Evolutionary conservation across 2,888 invertebrate species (phyloP).

Genomic region (Sarcophaga rosellei): DNA sequence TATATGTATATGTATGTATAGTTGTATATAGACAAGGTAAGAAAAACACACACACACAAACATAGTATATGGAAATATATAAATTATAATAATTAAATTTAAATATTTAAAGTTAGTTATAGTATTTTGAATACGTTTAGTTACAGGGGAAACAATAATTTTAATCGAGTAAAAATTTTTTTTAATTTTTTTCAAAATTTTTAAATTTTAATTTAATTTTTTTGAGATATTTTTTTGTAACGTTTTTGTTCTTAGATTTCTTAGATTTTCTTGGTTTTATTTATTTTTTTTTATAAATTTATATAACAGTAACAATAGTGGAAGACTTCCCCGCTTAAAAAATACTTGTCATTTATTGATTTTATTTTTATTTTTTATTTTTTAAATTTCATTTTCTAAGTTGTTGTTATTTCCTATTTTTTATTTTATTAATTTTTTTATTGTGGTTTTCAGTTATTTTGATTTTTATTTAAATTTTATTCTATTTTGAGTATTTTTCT

Average conservation of each 20-base stretch:
- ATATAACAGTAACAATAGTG: slow-evolving; percentile 79
- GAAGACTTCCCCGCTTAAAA: slow-evolving; percentile 81
- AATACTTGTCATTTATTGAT: slow-evolving; percentile 57
- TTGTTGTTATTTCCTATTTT: slow-evolving; percentile 22
- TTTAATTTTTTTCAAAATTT: slow-evolving; percentile 63
- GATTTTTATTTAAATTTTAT: slow-evolving; percentile 16
- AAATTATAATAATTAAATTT: not conserved
- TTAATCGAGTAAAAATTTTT: not conserved
- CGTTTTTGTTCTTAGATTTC: not conserved
- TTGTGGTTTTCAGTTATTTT: slow-evolving; percentile 4
- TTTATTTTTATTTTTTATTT: slow-evolving; percentile 45
- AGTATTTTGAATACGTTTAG: not conserved
- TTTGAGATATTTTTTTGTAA: slow-evolving; percentile 17
- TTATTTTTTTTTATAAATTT: slow-evolving; percentile 54
- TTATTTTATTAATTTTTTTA: slow-evolving; percentile 15
- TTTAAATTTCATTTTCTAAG: slow-evolving; percentile 45
- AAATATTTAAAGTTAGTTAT: not conserved
- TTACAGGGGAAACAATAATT: not conserved
- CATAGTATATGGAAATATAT: not conserved
- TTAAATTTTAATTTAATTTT: slow-evolving; percentile 43
- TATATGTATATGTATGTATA: not conserved
- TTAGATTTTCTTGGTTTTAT: slow-evolving; percentile 23
- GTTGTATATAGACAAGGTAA: not conserved
- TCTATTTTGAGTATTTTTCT: not conserved
- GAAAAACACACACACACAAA: not conserved